Evolutionary conservation across 2,888 invertebrate species (phyloP).

Genomic region (Galerucella pusilla): DNA sequence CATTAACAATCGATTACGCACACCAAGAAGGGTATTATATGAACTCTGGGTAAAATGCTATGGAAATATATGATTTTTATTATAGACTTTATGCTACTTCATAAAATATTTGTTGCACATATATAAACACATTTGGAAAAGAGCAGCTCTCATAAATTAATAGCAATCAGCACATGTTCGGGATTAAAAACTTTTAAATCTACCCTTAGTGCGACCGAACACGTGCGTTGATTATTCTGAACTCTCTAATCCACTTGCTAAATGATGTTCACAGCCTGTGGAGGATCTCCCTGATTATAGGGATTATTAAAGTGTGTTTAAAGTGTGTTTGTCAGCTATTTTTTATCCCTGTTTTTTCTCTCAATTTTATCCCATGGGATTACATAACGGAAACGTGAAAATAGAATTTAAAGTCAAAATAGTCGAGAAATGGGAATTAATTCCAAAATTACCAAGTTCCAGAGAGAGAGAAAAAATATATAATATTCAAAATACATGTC

Average conservation of each 20-base stretch:
- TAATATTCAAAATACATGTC: no score
- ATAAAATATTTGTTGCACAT: no score
- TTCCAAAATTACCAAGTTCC: no score
- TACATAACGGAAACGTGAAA: not conserved
- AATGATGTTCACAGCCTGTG: constrained; percentile 43
- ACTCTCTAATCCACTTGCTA: constrained; percentile 38
- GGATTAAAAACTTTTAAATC: constrained; percentile 43
- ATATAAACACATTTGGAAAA: constrained; percentile 6
- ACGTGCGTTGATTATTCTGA: constrained; percentile 41
- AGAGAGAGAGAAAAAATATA: no score
- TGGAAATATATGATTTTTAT: no score
- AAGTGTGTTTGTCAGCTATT: constrained; percentile 15
- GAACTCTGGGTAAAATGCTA: no score
- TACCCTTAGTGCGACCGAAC: constrained; percentile 42
- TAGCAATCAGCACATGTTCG: constrained; percentile 45
- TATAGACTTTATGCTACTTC: no score
- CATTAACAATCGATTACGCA: no score
- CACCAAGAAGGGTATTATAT: no score
- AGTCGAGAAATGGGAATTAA: not conserved
- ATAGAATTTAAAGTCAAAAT: not conserved
- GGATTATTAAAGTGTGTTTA: constrained; percentile 20
- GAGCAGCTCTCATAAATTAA: constrained; percentile 22
- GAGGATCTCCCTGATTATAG: constrained; percentile 18
- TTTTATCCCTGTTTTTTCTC: not conserved
- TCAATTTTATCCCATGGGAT: not conserved